phyloP scores from a whole-genome alignment of 2,797 vertebrate species.

The Clarias pachynema region DNA sequence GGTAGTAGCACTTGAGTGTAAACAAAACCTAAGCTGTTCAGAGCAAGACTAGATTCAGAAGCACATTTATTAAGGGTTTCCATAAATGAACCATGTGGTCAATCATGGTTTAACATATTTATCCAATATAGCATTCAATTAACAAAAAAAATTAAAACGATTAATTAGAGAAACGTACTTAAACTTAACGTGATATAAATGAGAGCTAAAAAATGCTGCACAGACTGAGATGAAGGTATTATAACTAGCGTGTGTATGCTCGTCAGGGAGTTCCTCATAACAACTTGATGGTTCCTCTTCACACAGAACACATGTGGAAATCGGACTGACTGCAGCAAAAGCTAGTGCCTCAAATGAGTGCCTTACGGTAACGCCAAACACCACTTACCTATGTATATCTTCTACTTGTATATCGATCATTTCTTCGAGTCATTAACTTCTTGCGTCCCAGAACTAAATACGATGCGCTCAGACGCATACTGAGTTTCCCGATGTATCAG shows the following conservation, averaged over 20 bases:
- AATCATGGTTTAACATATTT: neutral
- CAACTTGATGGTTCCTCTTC: slow-evolving; percentile 15
- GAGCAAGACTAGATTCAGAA: neutral
- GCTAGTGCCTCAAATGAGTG: neutral
- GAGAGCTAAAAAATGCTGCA: neutral
- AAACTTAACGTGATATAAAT: neutral
- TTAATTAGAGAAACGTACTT: neutral
- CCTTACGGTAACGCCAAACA: neutral
- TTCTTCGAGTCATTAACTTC: neutral
- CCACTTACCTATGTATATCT: neutral
- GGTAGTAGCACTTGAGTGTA: neutral
- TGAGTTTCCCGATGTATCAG: neutral
- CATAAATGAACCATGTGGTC: neutral
- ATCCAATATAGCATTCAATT: neutral
- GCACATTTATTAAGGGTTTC: neutral
- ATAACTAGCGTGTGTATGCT: neutral
- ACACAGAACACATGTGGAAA: slow-evolving; percentile 6
- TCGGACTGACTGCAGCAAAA: neutral
- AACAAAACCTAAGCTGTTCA: neutral
- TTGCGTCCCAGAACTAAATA: neutral
- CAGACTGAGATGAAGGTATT: too few relatives aligned
- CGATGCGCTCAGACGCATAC: neutral
- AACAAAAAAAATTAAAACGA: too few relatives aligned
- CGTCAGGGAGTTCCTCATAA: slow-evolving; percentile 29
- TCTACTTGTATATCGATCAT: neutral